phyloP scores from a whole-genome alignment of 2,797 vertebrate species.

The Enteromius argenteus region DNA sequence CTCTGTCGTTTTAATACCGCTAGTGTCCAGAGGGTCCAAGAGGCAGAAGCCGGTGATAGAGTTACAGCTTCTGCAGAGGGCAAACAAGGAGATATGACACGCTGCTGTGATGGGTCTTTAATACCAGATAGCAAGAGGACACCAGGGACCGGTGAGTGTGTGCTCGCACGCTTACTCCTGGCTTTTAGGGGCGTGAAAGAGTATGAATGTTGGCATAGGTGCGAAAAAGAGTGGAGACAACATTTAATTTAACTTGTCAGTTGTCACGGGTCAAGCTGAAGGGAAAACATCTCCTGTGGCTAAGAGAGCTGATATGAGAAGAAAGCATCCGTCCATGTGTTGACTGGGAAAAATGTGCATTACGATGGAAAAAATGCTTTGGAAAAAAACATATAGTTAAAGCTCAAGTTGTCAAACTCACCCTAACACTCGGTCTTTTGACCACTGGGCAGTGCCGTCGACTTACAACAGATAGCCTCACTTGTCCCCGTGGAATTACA shows the following conservation, averaged over 20 bases:
- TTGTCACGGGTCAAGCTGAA: slow-evolving; percentile 45
- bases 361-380: slow-evolving; percentile 2
- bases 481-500: slow-evolving; percentile 56
- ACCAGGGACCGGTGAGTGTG: slow-evolving; percentile 28
- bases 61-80: slow-evolving; percentile 56
- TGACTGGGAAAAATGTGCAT: slow-evolving; percentile 28
- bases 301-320: slow-evolving; percentile 23
- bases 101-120: slow-evolving; percentile 29
- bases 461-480: slow-evolving; percentile 7
- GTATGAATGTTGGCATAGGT: slow-evolving; percentile 27
- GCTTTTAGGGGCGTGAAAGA: slow-evolving; percentile 47
- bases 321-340: slow-evolving; percentile 24
- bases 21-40: slow-evolving; percentile 53
- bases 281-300: slow-evolving; percentile 28
- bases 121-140: slow-evolving; percentile 49
- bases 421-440: neutral
- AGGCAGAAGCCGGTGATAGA: slow-evolving; percentile 56
- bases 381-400: slow-evolving; percentile 1
- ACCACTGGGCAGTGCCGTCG: neutral
- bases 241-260: slow-evolving; percentile 46
- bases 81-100: slow-evolving; percentile 46
- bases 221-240: slow-evolving; percentile 43
- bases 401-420: slow-evolving; percentile 33
- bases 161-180: slow-evolving; percentile 7
- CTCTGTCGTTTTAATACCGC: slow-evolving; percentile 45